Evolutionary conservation across 2,797 vertebrate species (phyloP).

Genomic region (Babyrousa celebensis): DNA sequence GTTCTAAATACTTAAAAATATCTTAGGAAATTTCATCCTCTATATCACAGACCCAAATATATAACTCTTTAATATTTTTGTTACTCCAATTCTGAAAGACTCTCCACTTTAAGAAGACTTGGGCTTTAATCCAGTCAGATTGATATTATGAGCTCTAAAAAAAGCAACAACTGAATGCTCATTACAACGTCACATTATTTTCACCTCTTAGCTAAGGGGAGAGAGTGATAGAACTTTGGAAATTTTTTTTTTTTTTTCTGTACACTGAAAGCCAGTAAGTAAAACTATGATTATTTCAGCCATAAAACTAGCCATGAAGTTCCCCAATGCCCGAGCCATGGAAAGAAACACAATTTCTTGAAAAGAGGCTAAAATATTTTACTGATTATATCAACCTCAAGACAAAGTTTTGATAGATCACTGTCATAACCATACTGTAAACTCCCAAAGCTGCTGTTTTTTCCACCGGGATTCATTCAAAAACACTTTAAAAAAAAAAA

Average conservation of each 20-base stretch:
- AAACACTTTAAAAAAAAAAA: background rate
- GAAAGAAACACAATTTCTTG: slow-evolving; percentile 48
- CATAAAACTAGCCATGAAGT: slow-evolving; percentile 72
- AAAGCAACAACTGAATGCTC: slow-evolving; percentile 31
- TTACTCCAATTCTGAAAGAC: background rate
- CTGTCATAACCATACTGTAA: slow-evolving; percentile 54
- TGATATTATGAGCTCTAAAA: slow-evolving; percentile 37
- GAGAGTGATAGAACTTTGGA: slow-evolving; percentile 58
- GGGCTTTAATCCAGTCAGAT: slow-evolving; percentile 41
- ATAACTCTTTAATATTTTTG: slow-evolving; percentile 5
- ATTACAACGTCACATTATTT: slow-evolving; percentile 67
- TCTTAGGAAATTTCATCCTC: background rate
- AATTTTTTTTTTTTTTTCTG: slow-evolving; percentile 10
- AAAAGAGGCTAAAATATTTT: slow-evolving; percentile 78
- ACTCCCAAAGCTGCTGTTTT: background rate
- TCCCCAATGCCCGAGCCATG: slow-evolving; percentile 22
- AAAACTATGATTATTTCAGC: slow-evolving; percentile 68
- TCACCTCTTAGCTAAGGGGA: slow-evolving; percentile 65
- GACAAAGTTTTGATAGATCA: slow-evolving; percentile 77
- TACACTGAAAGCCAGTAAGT: slow-evolving; percentile 72
- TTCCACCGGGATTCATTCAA: background rate
- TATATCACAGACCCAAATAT: background rate
- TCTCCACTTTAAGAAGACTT: slow-evolving; percentile 23
- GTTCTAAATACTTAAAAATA: background rate
- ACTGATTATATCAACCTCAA: slow-evolving; percentile 78